Base-by-base conservation (phyloP, 1,140 invertebrate genomes). In the Apis laboriosa region DNA sequence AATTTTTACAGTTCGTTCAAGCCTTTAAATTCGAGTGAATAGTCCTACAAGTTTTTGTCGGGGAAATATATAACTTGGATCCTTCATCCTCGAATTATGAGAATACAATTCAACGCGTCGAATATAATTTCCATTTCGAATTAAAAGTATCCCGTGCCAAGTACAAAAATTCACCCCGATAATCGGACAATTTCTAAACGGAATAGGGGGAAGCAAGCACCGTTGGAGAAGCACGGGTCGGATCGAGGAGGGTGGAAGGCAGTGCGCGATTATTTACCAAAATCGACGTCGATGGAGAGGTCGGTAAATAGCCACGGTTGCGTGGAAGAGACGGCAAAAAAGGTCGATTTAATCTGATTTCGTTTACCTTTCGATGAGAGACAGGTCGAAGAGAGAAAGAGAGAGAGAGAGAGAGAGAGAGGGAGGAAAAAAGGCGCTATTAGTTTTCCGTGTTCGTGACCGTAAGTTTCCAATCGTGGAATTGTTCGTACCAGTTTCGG, bases 341-440 rank as follows among this genome's bases (percentile, higher is more conserved):
- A 64, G 71, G 72, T 81, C 72, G 80, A 81, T 81, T 81, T 76
- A 81, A 81, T 76, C 80, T 81, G 80, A 81, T 81, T 68, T 58
- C 55, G 72, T 81, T 81, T 81, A 55, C 61, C 55, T 81, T 81
- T 60, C 79, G 63, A 81, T 81, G 72, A 70, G 21, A 43, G 34
- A 43, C 34, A 43, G 0, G 13, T 24, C 24, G 24, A 24, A 24
- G 24, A 24, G 17, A 58, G 2, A 34, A 2, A 34, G 34, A 34
- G 34, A 43, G 34, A 17, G 19, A n/a, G 76, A 81, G 72, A 81
- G 8, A 13, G 56, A 58, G 3, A 34, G 2, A 34, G 34, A 34
- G 34, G 0, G 2, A 9, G 19, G 15, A 68, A 81, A 80, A 81
- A 76, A 53, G 72, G 53, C 34, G 63, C 72, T 76, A 76, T 81